These are phyloP conservation scores for Pyrocephalus nanus DNA, from an alignment of 2,797 vertebrate species.

Conservation along the genomic window DNA sequence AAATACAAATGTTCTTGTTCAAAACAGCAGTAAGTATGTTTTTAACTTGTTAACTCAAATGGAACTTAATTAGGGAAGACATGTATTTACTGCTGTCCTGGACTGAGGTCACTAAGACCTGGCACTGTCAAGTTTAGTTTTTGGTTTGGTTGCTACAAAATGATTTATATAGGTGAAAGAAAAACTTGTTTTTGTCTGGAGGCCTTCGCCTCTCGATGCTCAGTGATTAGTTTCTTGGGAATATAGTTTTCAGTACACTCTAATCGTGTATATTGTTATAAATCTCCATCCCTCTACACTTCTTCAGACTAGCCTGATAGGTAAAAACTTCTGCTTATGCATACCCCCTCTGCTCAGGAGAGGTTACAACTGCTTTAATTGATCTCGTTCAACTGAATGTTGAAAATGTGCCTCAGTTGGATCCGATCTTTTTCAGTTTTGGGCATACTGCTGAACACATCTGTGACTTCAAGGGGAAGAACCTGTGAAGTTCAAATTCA, in stretches of 20 bases:
- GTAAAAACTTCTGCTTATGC: not conserved
- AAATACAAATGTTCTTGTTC: constrained; percentile 8
- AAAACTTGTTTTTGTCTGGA: not conserved
- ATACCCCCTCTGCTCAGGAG: not conserved
- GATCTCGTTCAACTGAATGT: not conserved
- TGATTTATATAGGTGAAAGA: constrained; percentile 1
- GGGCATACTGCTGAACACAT: not conserved
- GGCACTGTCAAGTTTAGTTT: not conserved
- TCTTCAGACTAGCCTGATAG: not conserved
- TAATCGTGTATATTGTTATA: not conserved
- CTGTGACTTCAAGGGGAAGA: not conserved
- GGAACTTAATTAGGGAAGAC: not conserved
- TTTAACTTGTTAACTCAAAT: not conserved
- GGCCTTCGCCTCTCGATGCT: not conserved
- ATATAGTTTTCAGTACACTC: not conserved
- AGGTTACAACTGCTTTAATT: not conserved
- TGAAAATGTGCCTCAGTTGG: not conserved
- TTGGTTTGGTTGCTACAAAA: constrained; percentile 26
- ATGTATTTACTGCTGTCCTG: constrained; percentile 46
- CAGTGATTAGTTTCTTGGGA: not conserved
- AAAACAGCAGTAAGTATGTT: not conserved
- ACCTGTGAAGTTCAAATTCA: not conserved
- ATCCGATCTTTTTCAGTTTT: not conserved
- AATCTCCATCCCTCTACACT: not conserved
- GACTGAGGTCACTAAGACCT: constrained; percentile 47